phyloP scores from a whole-genome alignment of 2,888 invertebrate genomes.

The Anaspis maculata region DNA sequence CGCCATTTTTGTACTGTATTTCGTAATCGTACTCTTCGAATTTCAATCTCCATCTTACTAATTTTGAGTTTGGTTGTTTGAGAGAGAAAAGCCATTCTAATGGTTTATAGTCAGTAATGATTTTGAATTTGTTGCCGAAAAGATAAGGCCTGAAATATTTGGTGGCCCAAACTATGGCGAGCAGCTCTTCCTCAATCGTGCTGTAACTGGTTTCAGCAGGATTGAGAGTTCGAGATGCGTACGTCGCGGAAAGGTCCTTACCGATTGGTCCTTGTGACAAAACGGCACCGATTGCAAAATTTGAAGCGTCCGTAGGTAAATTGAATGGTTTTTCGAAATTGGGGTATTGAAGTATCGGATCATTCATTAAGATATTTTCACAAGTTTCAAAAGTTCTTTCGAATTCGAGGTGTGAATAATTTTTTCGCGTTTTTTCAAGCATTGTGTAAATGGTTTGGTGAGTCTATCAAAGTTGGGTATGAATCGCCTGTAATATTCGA shows the following conservation, averaged over 20 bases:
- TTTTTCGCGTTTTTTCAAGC: no score
- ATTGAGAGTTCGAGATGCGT: neutral
- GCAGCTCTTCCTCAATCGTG: neutral
- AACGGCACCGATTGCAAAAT: neutral
- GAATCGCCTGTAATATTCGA: neutral
- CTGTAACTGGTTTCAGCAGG: neutral
- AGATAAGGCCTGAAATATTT: constrained; percentile 1
- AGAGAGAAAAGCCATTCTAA: no score
- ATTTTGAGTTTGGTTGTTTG: no score
- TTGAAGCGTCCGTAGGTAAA: neutral
- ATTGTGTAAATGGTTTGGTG: neutral
- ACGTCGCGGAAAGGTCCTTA: neutral
- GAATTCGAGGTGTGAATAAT: no score
- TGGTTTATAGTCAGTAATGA: no score
- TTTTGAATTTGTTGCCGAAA: neutral
- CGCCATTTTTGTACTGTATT: no score
- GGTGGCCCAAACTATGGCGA: neutral
- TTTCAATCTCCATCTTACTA: no score
- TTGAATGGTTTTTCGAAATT: no score
- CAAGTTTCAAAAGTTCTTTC: neutral
- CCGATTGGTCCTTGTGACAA: neutral
- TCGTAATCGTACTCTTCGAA: no score
- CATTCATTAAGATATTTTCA: neutral
- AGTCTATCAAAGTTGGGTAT: neutral
- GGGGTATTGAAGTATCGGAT: neutral